Evolutionary conservation across 2,797 vertebrate species (phyloP), one percentile per base, ranked within the genome.

Genomic region (Zenarchopterus dispar): DNA sequence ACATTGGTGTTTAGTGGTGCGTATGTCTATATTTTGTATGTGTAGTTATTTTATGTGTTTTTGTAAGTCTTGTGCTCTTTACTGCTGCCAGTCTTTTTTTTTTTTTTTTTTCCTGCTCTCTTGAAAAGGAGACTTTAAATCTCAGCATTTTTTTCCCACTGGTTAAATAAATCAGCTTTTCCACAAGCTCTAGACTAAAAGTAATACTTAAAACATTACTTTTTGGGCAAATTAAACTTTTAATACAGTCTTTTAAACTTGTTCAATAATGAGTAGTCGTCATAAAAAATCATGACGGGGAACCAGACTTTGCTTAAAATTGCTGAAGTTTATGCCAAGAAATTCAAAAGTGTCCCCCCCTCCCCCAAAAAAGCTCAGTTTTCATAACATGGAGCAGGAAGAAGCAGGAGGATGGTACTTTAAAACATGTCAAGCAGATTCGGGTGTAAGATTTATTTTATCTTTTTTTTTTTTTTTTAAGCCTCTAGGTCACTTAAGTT

Each of bases 211-310:
- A 26, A 26, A 26, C 3, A 39, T 9, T 15, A 15, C n/a, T 23
- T 11, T 11, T 8, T 2, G 23, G 31, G 46, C 22, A 43, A 42
- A 42, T 26, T 5, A 19, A 44, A 41, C 33, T 33, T 41, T 67
- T 65, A 58, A 61, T 76, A 50, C 64, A 60, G 43, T 6, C 1
- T 42, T 53, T 11, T n/a, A n/a, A 62, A 46, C 51, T 50, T 67
- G 39, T 46, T 42, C 16, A 36, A 57, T 8, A 23, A 26, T 48
- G 41, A 15, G 16, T 18, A 19, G 28, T 39, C 11, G 5, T 39
- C 16, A 39, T 13, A 8, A n/a, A 39, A 39, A 39, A 1, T 2
- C 11, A 39, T 4, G 28, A 33, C 62, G 22, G 53, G 43, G 31
- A 56, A 49, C 23, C 48, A 48, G 45, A 50, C 45, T 56, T 36